Evolutionary conservation across 2,113 vertebrate genomes (phyloP).

Genomic region (Galemys pyrenaicus): DNA sequence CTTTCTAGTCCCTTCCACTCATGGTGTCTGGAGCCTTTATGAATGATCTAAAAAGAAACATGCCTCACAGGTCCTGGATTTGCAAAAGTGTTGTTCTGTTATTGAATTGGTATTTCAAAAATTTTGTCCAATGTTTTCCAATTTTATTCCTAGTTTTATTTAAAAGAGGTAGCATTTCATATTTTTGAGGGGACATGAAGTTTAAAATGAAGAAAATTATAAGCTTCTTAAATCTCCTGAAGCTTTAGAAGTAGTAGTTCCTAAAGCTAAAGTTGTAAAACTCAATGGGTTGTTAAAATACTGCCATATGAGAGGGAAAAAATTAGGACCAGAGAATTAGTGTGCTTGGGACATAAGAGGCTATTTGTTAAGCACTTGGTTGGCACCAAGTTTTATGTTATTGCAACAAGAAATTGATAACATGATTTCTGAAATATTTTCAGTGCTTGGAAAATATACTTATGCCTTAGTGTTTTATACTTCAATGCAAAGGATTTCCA

Average conservation of each 20-base stretch:
- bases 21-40: background rate
- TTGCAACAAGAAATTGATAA: constrained; percentile 84
- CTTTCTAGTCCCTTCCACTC: background rate
- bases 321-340: constrained; percentile 75
- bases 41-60: background rate
- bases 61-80: background rate
- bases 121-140: background rate
- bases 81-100: constrained; percentile 23
- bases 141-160: constrained; percentile 37
- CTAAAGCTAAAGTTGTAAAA: constrained; percentile 81
- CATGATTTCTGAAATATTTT: constrained; percentile 81
- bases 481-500: constrained; percentile 75
- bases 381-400: constrained; percentile 76
- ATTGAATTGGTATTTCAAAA: constrained; percentile 69
- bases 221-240: constrained; percentile 59
- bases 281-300: constrained; percentile 84
- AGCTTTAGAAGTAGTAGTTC: constrained; percentile 75
- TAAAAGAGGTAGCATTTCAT: background rate
- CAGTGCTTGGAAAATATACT: constrained; percentile 79
- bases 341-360: constrained; percentile 81
- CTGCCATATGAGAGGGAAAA: constrained; percentile 82
- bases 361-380: constrained; percentile 80
- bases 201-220: constrained; percentile 20
- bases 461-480: constrained; percentile 72
- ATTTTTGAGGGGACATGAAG: background rate